Evolutionary conservation across 2,888 invertebrate genomes (phyloP).

Genomic region (Drosophila suboccidentalis): DNA sequence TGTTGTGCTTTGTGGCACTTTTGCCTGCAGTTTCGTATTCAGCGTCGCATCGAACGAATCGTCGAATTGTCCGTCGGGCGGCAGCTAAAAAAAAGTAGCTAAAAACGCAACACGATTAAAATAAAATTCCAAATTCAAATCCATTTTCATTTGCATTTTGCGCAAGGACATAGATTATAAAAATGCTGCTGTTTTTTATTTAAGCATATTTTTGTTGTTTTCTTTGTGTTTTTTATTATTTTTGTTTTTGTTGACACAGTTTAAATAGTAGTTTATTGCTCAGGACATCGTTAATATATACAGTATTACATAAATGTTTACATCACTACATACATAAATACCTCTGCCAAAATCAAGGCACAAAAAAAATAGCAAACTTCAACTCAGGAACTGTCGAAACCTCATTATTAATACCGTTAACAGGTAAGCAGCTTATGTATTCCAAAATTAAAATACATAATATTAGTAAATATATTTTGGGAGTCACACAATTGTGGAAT

Average conservation of each 20-base stretch:
- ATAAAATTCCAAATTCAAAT: slow-evolving; percentile 3
- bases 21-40: slow-evolving; percentile 72
- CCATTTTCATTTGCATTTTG: neutral
- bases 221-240: slow-evolving; percentile 12
- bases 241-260: slow-evolving; percentile 20
- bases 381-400: slow-evolving; percentile 28
- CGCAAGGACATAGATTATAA: neutral
- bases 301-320: slow-evolving; percentile 9
- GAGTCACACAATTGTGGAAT: neutral
- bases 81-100: slow-evolving; percentile 35
- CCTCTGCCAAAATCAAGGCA: slow-evolving; percentile 15
- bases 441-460: neutral
- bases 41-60: slow-evolving; percentile 75
- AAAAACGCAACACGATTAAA: slow-evolving; percentile 1
- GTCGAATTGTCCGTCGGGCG: slow-evolving; percentile 68
- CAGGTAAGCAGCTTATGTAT: slow-evolving; percentile 39
- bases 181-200: neutral
- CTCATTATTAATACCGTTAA: slow-evolving; percentile 24
- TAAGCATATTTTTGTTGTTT: neutral
- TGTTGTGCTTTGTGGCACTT: slow-evolving; percentile 28
- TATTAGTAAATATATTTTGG: neutral
- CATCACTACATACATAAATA: neutral
- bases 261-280: slow-evolving; percentile 19
- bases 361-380: neutral
- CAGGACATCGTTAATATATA: slow-evolving; percentile 33